Base-by-base conservation (phyloP, 2,113 vertebrate genomes). In the Amphiprion percula region DNA sequence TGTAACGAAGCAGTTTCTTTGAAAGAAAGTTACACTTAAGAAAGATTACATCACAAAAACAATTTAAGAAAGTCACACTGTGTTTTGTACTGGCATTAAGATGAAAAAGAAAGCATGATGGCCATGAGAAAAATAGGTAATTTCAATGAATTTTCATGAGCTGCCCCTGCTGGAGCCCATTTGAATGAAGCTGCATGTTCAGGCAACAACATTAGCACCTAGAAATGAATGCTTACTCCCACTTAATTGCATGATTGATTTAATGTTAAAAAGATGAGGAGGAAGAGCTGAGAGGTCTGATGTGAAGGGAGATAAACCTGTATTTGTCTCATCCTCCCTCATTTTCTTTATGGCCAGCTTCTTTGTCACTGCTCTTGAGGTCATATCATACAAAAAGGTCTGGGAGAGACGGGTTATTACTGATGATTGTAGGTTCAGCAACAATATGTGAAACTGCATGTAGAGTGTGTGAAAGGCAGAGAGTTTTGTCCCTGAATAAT, bases 371-470 rank as follows among this genome's bases (percentile, higher is more conserved):
- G 41, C 30, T 1, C 9, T 8, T 16, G 9, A 26, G 53, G 58
- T 90, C 94, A 63, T 87, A 74, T 37, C 10, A 30, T n/a, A 74
- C 23, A 77, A 70, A 59, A 37, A 72, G 41, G 12, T 54, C 33
- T 28, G 52, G 1, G 30, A 23, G 21, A 74, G 28, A 68, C 15
- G 4, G 41, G 23, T 80, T 75, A 68, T 84, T 74, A 69, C 24
- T 39, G n/a, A 2, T 74, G 24, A 86, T 70, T 83, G 47, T 44
- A 66, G 68, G 61, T 70, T 75, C 58, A 14, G 24, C 26, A 24
- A 76, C 74, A 60, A 79, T 47, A 66, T 56, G 1, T 44, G 24
- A n/a, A 71, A 63, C 15, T 61, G 12, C 5, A 24, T 30, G 50
- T 23, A 46, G 8, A 19, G 5, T 30, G 66, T 41, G 65, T 72